Percentiles rank a stretch among this genome's conserved stretches.
phyloP scores from a whole-genome alignment of 2,888 invertebrate genomes.

The Pyrrhosoma nymphula region DNA sequence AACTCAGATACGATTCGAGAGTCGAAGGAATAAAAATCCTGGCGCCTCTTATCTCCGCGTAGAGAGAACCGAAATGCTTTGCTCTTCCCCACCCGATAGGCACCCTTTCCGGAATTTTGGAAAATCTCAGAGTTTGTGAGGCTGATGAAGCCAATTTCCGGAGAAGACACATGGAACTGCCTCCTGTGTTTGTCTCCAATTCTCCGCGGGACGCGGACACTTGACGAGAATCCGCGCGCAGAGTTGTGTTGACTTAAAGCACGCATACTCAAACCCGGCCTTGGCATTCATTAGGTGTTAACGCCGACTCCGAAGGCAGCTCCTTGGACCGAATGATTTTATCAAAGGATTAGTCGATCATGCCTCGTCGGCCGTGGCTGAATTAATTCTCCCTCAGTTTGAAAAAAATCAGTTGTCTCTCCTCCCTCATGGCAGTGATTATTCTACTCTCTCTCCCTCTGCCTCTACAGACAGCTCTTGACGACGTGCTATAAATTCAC shows the following conservation, averaged over 20 bases:
- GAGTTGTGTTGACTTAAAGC: not conserved
- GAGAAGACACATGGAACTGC: not conserved
- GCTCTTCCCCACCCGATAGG: too few relatives aligned
- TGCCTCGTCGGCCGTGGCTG: not conserved
- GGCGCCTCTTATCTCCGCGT: too few relatives aligned
- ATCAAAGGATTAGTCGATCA: not conserved
- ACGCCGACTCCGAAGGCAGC: not conserved
- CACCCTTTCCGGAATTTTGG: too few relatives aligned
- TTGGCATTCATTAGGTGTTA: not conserved
- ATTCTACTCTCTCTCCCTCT: too few relatives aligned
- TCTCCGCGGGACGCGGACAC: not conserved
- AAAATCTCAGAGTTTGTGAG: too few relatives aligned
- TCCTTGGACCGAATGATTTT: not conserved
- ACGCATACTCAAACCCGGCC: not conserved
- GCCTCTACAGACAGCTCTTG: too few relatives aligned
- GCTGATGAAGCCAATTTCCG: not conserved
- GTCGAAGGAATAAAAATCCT: too few relatives aligned
- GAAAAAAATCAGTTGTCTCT: too few relatives aligned
- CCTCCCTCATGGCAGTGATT: too few relatives aligned
- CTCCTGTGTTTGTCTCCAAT: not conserved
- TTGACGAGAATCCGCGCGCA: not conserved
- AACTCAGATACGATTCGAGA: too few relatives aligned
- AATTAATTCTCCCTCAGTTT: not conserved
- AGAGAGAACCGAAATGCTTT: too few relatives aligned
- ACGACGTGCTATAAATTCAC: too few relatives aligned